A percentile compares a stretch with the other conserved stretches of the same genome.
Evolutionary conservation across 2,888 invertebrate species (phyloP).

Genomic region (Brachylomia viminalis): DNA sequence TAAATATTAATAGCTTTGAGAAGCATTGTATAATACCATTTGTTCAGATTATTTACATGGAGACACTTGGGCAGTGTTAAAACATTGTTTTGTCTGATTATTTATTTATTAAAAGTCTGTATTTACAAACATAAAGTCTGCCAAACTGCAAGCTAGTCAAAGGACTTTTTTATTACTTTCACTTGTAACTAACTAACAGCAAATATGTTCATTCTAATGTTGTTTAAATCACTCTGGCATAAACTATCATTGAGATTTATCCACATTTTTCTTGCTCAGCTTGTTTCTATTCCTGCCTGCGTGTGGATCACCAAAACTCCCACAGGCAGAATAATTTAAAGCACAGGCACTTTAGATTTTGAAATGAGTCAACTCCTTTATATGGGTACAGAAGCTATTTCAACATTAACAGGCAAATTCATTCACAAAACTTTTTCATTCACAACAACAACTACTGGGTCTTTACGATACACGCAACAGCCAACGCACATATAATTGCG

Average conservation of each 20-base stretch:
- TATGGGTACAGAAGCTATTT: neutral
- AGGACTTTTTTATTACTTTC: no score
- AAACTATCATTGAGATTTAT: neutral
- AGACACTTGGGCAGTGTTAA: neutral
- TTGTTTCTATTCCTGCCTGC: neutral
- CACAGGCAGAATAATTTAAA: neutral
- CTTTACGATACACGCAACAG: constrained; percentile 8
- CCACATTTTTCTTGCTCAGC: neutral
- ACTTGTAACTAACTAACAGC: no score
- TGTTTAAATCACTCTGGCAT: neutral
- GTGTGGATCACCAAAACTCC: neutral
- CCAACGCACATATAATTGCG: constrained; percentile 23
- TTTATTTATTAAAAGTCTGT: no score
- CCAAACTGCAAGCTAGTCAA: no score
- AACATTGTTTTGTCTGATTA: neutral
- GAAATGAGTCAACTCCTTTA: neutral
- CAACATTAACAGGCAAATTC: constrained; percentile 38
- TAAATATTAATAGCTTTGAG: constrained; percentile 10
- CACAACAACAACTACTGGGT: constrained; percentile 8
- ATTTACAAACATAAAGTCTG: no score
- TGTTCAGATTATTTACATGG: neutral
- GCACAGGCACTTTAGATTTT: no score
- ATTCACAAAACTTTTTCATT: constrained; percentile 35
- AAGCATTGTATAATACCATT: neutral
- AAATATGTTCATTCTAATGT: no score